Base-by-base conservation (phyloP, 2,888 invertebrate genomes). In the Trachelus stipa region DNA sequence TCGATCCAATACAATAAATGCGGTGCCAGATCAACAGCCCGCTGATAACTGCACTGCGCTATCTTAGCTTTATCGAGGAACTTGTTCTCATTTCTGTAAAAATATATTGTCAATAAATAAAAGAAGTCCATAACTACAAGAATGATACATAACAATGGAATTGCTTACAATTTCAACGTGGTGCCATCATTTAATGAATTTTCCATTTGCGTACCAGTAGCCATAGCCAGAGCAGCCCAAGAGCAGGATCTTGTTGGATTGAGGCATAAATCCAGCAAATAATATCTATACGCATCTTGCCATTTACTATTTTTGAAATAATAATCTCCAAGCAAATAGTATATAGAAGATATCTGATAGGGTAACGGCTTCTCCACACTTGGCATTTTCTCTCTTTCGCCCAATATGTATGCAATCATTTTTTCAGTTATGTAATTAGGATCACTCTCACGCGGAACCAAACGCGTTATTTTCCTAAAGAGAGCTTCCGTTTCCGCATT, bases 311-410 rank as follows among this genome's bases (percentile, higher is more conserved):
- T 96, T 91, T 98, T 98, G 88, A 98, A 97, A 91, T 98, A 96
- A 91, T 96, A 97, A 92, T 99, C 98, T 1, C 96, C 98, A 34
- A 99, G 92, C n/a, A 98, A 92, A 89, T 98, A 98, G 90, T 96
- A 98, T 79, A 98, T 94, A 76, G 96, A 95, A 68, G 94, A 93
- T 87, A 95, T 93, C 89, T 94, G 93, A 76, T 92, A 93, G 0
- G 95, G 94, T 74, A 95, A 85, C 9, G 93, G 87, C 78, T 92
- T 91, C 68, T 92, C 92, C n/a, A 93, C 91, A 3, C 86, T 87
- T 0, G 95, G 95, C 80, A 94, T 88, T 76, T 92, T 93, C 3
- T 93, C 92, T 73, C 91, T 92, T 23, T 92, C 91, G 0, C 95
- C 96, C 85, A 94, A 93, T 68, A 97, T 95, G 87, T 94, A 97